phyloP scores from a whole-genome alignment of 30 jellyfish, hydroid and myxozoan genomes.

The Pseudorhiza aurosa region DNA sequence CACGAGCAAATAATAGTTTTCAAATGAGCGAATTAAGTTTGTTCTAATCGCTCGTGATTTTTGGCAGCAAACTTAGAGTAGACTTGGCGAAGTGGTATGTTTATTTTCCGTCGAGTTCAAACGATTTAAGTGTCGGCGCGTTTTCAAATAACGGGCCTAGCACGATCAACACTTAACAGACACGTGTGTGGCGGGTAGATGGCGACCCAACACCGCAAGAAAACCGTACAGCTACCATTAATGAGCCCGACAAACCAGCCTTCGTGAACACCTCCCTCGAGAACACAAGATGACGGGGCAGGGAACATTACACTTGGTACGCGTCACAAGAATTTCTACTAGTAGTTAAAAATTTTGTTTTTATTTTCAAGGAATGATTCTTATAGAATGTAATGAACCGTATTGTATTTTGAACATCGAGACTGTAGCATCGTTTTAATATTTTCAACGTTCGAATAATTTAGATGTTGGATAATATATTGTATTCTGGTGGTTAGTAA shows the following conservation, averaged over 20 bases:
- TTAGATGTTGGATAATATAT: slow-evolving; percentile 69
- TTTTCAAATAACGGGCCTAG: too few relatives aligned
- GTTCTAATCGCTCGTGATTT: not conserved
- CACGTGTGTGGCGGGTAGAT: too few relatives aligned
- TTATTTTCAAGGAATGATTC: slow-evolving; percentile 41
- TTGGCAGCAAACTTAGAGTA: slow-evolving; percentile 9
- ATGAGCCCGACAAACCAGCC: too few relatives aligned
- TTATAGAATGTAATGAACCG: slow-evolving; percentile 37
- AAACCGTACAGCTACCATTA: too few relatives aligned
- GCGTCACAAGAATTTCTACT: too few relatives aligned
- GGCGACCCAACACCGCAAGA: too few relatives aligned
- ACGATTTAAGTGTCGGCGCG: too few relatives aligned
- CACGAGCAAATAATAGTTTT: slow-evolving; percentile 5
- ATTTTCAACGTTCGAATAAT: slow-evolving; percentile 66
- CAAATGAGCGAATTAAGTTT: not conserved
- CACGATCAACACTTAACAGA: too few relatives aligned
- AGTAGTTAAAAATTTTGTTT: not conserved
- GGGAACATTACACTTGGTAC: too few relatives aligned
- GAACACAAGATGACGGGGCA: too few relatives aligned
- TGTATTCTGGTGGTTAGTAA: slow-evolving; percentile 67
- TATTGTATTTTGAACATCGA: slow-evolving; percentile 19
- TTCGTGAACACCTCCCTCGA: too few relatives aligned
- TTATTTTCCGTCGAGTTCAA: slow-evolving; percentile 15
- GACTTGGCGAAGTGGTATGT: not conserved
- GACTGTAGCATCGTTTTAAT: slow-evolving; percentile 41